These are phyloP conservation scores for Megalops cyprinoides DNA, from an alignment of 2,797 vertebrate species.

Conservation along the genomic window DNA sequence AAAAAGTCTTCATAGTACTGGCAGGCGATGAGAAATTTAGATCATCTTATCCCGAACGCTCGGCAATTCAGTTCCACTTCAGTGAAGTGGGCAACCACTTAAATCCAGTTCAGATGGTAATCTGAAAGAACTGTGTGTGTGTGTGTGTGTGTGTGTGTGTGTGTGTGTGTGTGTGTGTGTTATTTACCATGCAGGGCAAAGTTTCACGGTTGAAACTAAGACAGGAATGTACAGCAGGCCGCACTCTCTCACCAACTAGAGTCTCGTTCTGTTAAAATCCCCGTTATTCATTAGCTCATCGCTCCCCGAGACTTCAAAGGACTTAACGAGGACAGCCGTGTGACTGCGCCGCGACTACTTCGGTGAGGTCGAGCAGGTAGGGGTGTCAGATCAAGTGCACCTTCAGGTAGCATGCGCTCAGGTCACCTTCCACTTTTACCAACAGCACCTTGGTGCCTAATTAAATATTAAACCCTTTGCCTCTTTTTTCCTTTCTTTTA, in stretches of 20 bases:
- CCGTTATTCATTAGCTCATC: neutral
- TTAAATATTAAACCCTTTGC: conserved; percentile 81
- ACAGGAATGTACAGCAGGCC: neutral
- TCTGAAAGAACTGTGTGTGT: conserved; percentile 8
- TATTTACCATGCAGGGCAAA: neutral
- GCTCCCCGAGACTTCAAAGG: conserved; percentile 58
- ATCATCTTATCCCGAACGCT: conserved; percentile 20
- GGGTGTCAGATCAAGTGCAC: conserved; percentile 73
- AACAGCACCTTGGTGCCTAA: conserved; percentile 71
- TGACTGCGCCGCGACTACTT: neutral
- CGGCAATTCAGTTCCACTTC: neutral
- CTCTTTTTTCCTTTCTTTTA: conserved; percentile 66
- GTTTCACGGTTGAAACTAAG: neutral
- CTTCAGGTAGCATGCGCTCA: conserved; percentile 74
- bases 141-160: neutral
- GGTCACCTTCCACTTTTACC: conserved; percentile 77
- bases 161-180: conserved; percentile 13
- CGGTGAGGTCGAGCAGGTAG: conserved; percentile 71
- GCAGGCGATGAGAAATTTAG: neutral
- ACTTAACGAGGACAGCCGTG: conserved; percentile 61
- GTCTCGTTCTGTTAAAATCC: neutral
- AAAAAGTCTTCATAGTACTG: neutral
- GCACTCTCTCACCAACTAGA: neutral
- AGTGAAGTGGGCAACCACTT: neutral
- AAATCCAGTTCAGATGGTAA: neutral